Conservation (phyloP, 2,888 invertebrate genomes). For the Sphaerophoria rueppellii region DNA sequence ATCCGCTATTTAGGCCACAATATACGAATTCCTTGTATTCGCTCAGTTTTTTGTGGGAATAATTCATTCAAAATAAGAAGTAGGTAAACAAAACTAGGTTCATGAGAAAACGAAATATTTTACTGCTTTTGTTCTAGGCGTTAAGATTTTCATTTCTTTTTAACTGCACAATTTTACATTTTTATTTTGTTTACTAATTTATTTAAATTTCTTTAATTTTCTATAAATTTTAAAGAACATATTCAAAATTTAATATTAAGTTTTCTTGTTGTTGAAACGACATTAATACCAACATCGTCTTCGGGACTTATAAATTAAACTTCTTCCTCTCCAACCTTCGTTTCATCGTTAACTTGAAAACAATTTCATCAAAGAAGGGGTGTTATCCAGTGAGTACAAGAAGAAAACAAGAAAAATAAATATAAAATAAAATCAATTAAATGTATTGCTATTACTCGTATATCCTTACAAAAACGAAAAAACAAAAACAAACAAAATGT, state of each 20-base stretch:
- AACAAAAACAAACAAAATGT: conserved; percentile 15
- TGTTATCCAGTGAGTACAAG: conserved; percentile 87
- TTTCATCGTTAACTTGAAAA: conserved; percentile 40
- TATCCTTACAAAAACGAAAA: neutral
- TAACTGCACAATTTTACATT: conserved; percentile 64
- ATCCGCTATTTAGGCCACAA: too few species aligned
- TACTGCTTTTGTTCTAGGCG: conserved; percentile 58
- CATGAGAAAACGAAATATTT: conserved; percentile 5
- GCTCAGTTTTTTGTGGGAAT: too few species aligned
- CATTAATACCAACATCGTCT: conserved; percentile 13
- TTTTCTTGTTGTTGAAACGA: conserved; percentile 65
- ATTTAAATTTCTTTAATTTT: conserved; percentile 42
- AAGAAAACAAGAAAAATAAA: neutral
- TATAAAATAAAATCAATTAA: conserved; percentile 73
- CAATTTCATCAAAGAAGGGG: conserved; percentile 84
- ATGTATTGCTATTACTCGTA: conserved; percentile 27
- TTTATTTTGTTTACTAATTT: conserved; percentile 35
- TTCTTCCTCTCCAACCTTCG: conserved; percentile 10
- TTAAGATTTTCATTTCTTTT: conserved; percentile 51
- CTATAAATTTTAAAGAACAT: conserved; percentile 39
- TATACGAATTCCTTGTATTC: too few species aligned
- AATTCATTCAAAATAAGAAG: too few species aligned
- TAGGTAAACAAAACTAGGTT: neutral
- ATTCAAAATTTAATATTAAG: conserved; percentile 33
- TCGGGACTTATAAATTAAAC: conserved; percentile 5